Percentiles rank a stretch among this genome's conserved stretches.
phyloP scores from a whole-genome alignment of 2,113 vertebrate species.

The Xenopus tropicalis region DNA sequence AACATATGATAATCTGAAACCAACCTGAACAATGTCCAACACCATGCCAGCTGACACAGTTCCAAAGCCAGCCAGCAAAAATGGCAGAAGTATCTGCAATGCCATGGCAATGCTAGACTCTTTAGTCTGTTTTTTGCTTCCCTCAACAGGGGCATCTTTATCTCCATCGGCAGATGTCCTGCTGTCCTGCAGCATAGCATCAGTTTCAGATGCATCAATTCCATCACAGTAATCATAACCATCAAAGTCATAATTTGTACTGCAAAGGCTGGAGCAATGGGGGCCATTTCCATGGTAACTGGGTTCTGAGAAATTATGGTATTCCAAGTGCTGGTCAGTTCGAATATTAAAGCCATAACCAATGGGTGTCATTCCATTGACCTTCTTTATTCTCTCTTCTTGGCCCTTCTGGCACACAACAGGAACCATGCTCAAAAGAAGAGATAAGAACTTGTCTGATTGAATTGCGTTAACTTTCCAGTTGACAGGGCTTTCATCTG shows the following conservation, averaged over 20 bases:
- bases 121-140: slow-evolving; percentile 70
- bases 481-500: slow-evolving; percentile 63
- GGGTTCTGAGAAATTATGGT: slow-evolving; percentile 73
- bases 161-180: slow-evolving; percentile 52
- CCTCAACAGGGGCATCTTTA: slow-evolving; percentile 60
- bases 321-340: slow-evolving; percentile 71
- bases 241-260: slow-evolving; percentile 64
- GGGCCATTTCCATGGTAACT: slow-evolving; percentile 61
- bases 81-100: slow-evolving; percentile 87
- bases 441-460: slow-evolving; percentile 71
- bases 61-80: slow-evolving; percentile 91
- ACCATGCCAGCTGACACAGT: slow-evolving; percentile 96
- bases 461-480: slow-evolving; percentile 73
- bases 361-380: slow-evolving; percentile 67
- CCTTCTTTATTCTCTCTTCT: slow-evolving; percentile 84
- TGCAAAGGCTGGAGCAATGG: slow-evolving; percentile 63
- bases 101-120: slow-evolving; percentile 88
- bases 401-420: slow-evolving; percentile 83
- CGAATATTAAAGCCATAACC: slow-evolving; percentile 65
- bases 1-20: slow-evolving; percentile 44
- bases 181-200: slow-evolving; percentile 75
- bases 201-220: slow-evolving; percentile 72
- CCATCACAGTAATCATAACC: slow-evolving; percentile 70
- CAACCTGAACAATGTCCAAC: slow-evolving; percentile 93
- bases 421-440: slow-evolving; percentile 91